Percentiles rank a stretch among this genome's conserved stretches.
phyloP scores from a whole-genome alignment of 2,888 invertebrate species.

The Calephelis perditalis region DNA sequence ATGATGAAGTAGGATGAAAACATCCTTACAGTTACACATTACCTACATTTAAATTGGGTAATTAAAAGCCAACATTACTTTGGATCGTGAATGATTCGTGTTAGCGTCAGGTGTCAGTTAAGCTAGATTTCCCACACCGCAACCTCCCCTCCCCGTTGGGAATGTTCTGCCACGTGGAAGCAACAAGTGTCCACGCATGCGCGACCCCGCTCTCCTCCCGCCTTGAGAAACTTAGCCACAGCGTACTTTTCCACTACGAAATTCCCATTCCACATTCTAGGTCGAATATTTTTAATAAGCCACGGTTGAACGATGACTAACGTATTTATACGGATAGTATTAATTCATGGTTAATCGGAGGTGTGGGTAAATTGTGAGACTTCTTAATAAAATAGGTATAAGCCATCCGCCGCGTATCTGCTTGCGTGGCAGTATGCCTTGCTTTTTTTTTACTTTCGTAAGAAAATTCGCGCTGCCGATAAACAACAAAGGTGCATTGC shows the following conservation, averaged over 20 bases:
- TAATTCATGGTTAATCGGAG: not conserved
- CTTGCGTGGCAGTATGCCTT: no score
- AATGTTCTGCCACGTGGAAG: conserved; percentile 49
- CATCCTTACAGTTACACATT: no score
- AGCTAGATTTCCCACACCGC: conserved; percentile 9
- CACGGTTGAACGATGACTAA: conserved; percentile 14
- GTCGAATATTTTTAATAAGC: conserved; percentile 26
- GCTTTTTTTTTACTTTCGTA: no score
- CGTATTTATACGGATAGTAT: conserved; percentile 9
- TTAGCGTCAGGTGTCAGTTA: conserved; percentile 14
- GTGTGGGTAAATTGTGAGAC: not conserved
- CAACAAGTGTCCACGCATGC: conserved; percentile 71
- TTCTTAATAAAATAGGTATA: not conserved
- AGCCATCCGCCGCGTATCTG: not conserved
- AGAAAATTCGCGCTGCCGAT: no score
- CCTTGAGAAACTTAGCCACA: conserved; percentile 39
- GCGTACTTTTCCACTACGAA: conserved; percentile 58
- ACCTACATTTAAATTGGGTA: not conserved
- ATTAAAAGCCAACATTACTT: not conserved
- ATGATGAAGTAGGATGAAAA: no score
- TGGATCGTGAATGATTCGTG: not conserved
- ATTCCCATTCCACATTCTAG: conserved; percentile 27
- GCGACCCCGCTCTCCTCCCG: conserved; percentile 34
- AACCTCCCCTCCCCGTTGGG: conserved; percentile 14
- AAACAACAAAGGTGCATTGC: no score